A percentile compares a stretch with the other conserved stretches of the same genome.
phyloP scores from a whole-genome alignment of 2,797 vertebrate genomes.

The Meda fulgida region DNA sequence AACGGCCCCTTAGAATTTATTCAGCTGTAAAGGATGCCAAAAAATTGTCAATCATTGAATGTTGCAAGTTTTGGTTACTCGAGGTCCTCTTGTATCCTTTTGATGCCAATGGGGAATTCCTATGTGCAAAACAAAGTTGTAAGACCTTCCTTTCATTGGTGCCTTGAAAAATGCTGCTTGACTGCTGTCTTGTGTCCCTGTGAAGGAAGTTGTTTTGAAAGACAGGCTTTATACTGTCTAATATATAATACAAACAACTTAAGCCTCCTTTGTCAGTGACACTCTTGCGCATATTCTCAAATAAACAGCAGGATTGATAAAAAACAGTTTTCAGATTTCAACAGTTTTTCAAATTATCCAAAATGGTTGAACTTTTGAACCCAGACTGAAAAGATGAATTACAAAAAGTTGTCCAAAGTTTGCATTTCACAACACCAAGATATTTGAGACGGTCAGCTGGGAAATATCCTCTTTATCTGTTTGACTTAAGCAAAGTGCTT shows the following conservation, averaged over 20 bases:
- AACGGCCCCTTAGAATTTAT: neutral
- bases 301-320: neutral
- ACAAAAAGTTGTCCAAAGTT: neutral
- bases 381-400: neutral
- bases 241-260: neutral
- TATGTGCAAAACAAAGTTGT: conserved; percentile 5
- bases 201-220: conserved; percentile 17
- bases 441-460: neutral
- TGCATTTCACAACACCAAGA: conserved; percentile 15
- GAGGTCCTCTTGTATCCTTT: neutral
- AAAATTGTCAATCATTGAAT: neutral
- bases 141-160: neutral
- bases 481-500: neutral
- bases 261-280: neutral
- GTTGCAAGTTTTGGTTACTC: conserved; percentile 10
- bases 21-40: neutral
- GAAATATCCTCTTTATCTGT: conserved; percentile 3
- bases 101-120: conserved; percentile 24
- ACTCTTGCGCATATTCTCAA: too few relatives aligned
- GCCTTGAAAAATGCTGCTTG: conserved; percentile 30
- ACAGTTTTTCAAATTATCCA: neutral
- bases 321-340: neutral
- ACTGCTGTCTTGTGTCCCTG: conserved; percentile 32
- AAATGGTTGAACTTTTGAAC: conserved; percentile 20
- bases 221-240: neutral